These are phyloP conservation scores for Tragelaphus strepsiceros DNA, from an alignment of 2,113 vertebrate genomes.

Conservation along the genomic window DNA sequence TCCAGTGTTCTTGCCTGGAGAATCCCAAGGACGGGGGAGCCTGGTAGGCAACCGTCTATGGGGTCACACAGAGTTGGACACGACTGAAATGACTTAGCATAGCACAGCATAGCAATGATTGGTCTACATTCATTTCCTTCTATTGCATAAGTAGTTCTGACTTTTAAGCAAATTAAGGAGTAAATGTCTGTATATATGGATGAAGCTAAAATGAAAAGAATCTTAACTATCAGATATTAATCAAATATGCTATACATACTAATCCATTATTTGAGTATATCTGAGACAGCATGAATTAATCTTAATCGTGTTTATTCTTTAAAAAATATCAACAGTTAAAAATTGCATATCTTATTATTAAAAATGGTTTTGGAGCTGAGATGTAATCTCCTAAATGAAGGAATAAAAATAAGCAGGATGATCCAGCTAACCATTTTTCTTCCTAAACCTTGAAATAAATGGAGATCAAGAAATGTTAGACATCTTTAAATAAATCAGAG, in stretches of 20 bases:
- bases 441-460: slow-evolving; percentile 64
- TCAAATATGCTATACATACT: slow-evolving; percentile 35
- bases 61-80: no score
- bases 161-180: slow-evolving; percentile 31
- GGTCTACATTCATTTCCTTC: neutral
- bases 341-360: slow-evolving; percentile 54
- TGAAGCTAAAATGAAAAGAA: slow-evolving; percentile 33
- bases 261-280: slow-evolving; percentile 57
- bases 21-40: no score
- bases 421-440: slow-evolving; percentile 32
- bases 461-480: slow-evolving; percentile 45
- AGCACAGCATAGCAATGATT: neutral
- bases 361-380: slow-evolving; percentile 57
- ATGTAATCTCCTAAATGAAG: slow-evolving; percentile 66
- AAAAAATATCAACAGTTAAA: slow-evolving; percentile 60
- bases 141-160: neutral
- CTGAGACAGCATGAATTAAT: slow-evolving; percentile 43
- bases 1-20: no score
- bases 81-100: no score
- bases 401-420: slow-evolving; percentile 61
- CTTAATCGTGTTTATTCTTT: slow-evolving; percentile 59
- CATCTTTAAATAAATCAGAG: slow-evolving; percentile 69
- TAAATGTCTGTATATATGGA: neutral
- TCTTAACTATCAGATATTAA: slow-evolving; percentile 48
- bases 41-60: no score